Evolutionary conservation across 2,888 invertebrate species (phyloP).

Genomic region (Villa cingulata): DNA sequence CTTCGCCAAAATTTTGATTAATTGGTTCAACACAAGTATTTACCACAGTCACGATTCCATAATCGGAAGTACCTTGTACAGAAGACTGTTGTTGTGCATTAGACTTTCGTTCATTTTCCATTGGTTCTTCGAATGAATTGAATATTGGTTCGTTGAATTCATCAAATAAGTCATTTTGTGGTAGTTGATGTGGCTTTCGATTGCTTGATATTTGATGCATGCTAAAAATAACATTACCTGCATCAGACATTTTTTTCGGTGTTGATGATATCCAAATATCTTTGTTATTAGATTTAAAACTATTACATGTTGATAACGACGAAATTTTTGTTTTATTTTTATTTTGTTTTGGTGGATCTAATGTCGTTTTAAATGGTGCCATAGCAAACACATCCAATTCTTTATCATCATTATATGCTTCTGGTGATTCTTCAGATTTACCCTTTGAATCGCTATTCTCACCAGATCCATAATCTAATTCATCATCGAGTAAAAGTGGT

Average conservation of each 20-base stretch:
- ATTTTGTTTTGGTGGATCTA: conserved; percentile 15
- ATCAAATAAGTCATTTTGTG: conserved; percentile 18
- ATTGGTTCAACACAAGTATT: conserved; percentile 9
- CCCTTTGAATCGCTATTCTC: conserved; percentile 21
- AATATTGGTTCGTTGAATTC: conserved; percentile 35
- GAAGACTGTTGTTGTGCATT: not conserved
- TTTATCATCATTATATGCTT: conserved; percentile 21
- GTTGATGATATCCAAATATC: conserved; percentile 35
- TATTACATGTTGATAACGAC: not conserved
- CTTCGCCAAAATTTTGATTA: conserved; percentile 10
- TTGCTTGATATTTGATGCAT: not conserved
- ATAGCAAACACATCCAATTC: conserved; percentile 53
- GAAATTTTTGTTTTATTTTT: conserved; percentile 3
- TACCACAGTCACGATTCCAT: conserved; percentile 24
- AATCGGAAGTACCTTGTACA: conserved; percentile 23
- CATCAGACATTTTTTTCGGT: conserved; percentile 19
- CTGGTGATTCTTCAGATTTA: conserved; percentile 23
- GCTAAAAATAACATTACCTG: conserved; percentile 13
- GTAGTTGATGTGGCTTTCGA: not conserved
- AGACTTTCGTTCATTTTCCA: conserved; percentile 7
- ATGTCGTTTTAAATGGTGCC: conserved; percentile 47
- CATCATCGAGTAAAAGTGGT: conserved; percentile 62
- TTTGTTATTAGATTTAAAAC: conserved; percentile 9
- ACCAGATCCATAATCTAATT: conserved; percentile 50
- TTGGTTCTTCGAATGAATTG: conserved; percentile 26